Base-by-base conservation (phyloP, 2,888 invertebrate genomes). In the Halictus ligatus region DNA sequence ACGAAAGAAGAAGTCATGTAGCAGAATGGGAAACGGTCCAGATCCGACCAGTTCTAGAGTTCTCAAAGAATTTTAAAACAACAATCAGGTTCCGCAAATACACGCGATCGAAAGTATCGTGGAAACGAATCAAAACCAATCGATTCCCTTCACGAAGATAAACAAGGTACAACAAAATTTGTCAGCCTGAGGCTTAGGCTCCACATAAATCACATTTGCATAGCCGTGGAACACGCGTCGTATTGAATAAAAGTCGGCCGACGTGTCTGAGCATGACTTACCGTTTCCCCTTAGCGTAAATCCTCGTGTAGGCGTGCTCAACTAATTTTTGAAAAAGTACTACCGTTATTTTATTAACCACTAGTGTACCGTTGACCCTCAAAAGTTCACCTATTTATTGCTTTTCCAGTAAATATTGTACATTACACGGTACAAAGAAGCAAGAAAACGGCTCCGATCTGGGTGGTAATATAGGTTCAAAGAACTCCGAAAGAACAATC, bases 401-500 rank as follows among this genome's bases (percentile, higher is more conserved):
- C n/a, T 58, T n/a, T 12, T 12, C 12, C 58, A 12, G 1, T 12
- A n/a, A 12, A n/a, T 12, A 21, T 21, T n/a, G 54, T n/a, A 54
- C 10, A 8, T 21, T 3, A 54, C 54, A 21, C 21, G 10, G 21
- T 2, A 54, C 21, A 3, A 21, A 10, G 21, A 54, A 10, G 21
- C 10, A 54, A 21, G n/a, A n/a, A n/a, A 58, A 12, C 12, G n/a
- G n/a, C 58, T 4, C 8, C n/a, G 10, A n/a, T n/a, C n/a, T 3
- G 58, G 12, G n/a, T n/a, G n/a, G n/a, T n/a, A 12, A n/a, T n/a
- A n/a, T 12, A 4, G 10, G 3, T 58, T 3, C 12, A n/a, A 58
- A 58, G n/a, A 58, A 58, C 58, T 58, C n/a, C 58, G 58, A n/a
- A 58, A 58, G n/a, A 58, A 58, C 58, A 58, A 58, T 58, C n/a